Percentiles rank a stretch among this genome's conserved stretches.
phyloP scores from a whole-genome alignment of 2,113 vertebrate species.

The Alosa alosa region DNA sequence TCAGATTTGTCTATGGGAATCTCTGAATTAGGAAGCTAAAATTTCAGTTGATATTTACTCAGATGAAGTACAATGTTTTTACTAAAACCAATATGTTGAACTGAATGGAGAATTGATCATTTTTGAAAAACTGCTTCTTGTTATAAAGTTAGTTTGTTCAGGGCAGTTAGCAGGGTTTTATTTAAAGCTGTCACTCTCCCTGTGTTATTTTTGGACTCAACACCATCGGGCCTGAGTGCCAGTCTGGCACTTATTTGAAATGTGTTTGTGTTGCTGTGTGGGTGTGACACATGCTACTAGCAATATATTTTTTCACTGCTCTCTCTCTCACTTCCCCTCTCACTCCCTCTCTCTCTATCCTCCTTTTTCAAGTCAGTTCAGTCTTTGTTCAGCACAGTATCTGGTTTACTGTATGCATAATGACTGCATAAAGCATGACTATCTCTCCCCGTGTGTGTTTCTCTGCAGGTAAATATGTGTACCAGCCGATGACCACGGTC shows the following conservation, averaged over 20 bases:
- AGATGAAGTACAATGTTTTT: too few relatives aligned
- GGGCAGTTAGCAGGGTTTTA: neutral
- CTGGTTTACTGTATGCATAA: neutral
- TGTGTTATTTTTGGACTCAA: neutral
- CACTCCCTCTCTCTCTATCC: neutral
- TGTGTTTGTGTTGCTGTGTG: neutral
- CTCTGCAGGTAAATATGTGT: conserved; percentile 82
- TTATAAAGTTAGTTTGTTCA: neutral
- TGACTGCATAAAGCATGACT: neutral
- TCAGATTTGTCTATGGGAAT: neutral
- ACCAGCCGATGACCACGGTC: conserved; percentile 87
- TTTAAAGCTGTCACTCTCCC: neutral
- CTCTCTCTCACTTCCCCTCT: neutral
- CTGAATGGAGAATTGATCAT: neutral
- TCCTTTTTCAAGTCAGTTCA: neutral
- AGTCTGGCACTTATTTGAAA: neutral
- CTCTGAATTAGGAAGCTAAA: neutral
- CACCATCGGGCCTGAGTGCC: neutral
- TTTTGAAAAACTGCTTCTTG: neutral
- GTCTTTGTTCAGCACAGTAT: neutral
- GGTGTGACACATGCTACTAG: neutral
- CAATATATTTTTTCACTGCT: conserved; percentile 2
- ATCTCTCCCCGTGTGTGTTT: neutral
- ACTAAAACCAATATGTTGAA: neutral
- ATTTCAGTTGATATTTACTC: neutral